Conservation (phyloP, 2,113 vertebrate species). For the Tauraco erythrolophus region DNA sequence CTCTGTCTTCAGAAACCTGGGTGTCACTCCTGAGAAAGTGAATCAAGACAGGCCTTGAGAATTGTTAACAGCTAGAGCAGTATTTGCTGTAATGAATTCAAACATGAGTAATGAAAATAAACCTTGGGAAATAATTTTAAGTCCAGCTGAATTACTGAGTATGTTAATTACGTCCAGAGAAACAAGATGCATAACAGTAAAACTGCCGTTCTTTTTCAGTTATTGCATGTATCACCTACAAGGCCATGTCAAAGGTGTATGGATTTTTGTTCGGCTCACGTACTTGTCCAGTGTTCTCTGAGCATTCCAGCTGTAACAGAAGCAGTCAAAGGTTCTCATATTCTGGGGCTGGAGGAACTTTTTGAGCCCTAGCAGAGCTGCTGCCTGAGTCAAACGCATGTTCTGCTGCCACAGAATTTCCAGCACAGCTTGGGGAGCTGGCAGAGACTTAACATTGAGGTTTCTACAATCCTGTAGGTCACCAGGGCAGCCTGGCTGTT, state of each 20-base stretch:
- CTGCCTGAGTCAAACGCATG: background rate
- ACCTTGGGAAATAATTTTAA: background rate
- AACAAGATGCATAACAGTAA: background rate
- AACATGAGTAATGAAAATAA: background rate
- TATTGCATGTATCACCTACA: background rate
- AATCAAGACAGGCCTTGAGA: background rate
- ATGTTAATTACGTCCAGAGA: background rate
- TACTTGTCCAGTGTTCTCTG: background rate
- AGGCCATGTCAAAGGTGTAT: background rate
- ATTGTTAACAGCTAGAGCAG: background rate
- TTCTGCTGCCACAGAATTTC: background rate
- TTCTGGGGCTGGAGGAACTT: background rate
- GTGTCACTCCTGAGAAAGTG: background rate
- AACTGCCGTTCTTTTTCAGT: background rate
- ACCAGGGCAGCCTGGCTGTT: background rate
- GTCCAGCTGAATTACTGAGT: background rate
- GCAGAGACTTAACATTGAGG: background rate
- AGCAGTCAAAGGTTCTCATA: background rate
- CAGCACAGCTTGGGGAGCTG: background rate
- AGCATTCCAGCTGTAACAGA: background rate
- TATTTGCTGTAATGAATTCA: background rate
- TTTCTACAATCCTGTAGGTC: background rate
- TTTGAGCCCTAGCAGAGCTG: background rate
- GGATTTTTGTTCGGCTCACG: background rate
- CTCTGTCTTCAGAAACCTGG: background rate